Evolutionary conservation across 2,888 invertebrate genomes (phyloP).

Genomic region (Drosophila austrosaltans): DNA sequence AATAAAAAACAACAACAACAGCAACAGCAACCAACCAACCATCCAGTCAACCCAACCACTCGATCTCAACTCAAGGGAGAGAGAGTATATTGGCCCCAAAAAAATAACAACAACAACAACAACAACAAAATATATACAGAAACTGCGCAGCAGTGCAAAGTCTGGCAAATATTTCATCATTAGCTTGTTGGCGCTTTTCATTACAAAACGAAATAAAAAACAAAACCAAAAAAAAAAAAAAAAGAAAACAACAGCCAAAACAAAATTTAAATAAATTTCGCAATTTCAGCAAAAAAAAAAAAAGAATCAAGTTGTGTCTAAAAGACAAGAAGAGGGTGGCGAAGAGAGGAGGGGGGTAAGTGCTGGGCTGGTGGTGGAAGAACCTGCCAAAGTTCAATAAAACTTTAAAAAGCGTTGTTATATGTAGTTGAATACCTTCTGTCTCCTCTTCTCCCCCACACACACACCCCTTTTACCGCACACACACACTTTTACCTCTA

Average conservation of each 20-base stretch:
- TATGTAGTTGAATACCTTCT: conserved; percentile 30
- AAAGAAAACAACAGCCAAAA: conserved; percentile 32
- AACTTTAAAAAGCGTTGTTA: conserved; percentile 58
- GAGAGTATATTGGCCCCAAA: conserved; percentile 59
- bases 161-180: conserved; percentile 73
- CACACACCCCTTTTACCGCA: not conserved
- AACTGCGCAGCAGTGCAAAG: conserved; percentile 73
- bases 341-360: not conserved
- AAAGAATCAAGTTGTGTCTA: conserved; percentile 12
- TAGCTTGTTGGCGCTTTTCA: conserved; percentile 71
- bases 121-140: conserved; percentile 27
- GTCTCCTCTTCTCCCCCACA: not conserved
- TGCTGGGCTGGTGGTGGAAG: not conserved
- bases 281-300: conserved; percentile 60
- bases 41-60: not conserved
- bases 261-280: conserved; percentile 73
- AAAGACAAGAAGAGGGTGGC: not conserved
- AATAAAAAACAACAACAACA: conserved; percentile 5
- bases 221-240: conserved; percentile 14
- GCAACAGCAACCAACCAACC: conserved; percentile 4
- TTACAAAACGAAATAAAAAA: conserved; percentile 49
- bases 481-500: not conserved
- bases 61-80: conserved; percentile 45
- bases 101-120: conserved; percentile 14
- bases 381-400: conserved; percentile 72